Conservation (phyloP, 2,113 vertebrate species). For the Lasiurus borealis region DNA sequence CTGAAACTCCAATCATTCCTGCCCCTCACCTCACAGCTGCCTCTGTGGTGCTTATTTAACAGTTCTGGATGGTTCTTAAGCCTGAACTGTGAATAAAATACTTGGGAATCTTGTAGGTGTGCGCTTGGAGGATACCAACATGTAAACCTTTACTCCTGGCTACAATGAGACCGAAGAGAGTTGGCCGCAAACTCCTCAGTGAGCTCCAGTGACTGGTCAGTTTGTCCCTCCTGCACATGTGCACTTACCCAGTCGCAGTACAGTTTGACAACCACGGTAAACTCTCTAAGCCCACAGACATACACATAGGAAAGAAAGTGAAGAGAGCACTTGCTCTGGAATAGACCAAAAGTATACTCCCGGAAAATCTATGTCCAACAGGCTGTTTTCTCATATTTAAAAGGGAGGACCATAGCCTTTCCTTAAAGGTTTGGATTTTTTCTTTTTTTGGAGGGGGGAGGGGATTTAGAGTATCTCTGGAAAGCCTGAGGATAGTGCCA, state of each 20-base stretch:
- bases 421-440: not conserved
- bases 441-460: not conserved
- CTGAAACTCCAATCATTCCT: not conserved
- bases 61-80: not conserved
- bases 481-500: not conserved
- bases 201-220: not conserved
- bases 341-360: not conserved
- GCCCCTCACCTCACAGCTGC: not conserved
- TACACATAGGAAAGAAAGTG: not conserved
- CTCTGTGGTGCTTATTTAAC: not conserved
- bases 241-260: not conserved
- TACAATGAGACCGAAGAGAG: not conserved
- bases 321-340: not conserved
- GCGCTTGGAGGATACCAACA: not conserved
- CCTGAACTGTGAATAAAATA: not conserved
- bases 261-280: not conserved
- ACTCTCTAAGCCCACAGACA: not conserved
- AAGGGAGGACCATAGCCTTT: not conserved
- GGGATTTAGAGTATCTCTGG: not conserved
- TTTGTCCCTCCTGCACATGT: not conserved
- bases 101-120: not conserved
- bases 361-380: not conserved
- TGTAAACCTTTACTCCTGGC: not conserved
- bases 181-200: not conserved
- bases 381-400: not conserved